Evolutionary conservation across 2,797 vertebrate genomes (phyloP).

Genomic region (Apodemus agrarius): DNA sequence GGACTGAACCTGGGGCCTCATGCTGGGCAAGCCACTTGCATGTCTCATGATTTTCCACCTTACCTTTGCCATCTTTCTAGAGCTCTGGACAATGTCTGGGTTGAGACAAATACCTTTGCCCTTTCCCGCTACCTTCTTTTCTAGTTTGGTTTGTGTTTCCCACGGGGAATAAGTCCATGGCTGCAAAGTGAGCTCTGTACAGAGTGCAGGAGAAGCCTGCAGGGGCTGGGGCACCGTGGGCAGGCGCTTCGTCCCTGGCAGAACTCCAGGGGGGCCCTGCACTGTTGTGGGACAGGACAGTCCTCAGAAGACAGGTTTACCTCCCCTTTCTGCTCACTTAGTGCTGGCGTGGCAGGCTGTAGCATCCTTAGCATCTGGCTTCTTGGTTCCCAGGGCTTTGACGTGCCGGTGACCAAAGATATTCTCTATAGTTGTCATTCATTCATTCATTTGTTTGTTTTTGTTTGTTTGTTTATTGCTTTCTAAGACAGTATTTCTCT

Average conservation of each 20-base stretch:
- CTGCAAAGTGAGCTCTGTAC: background rate
- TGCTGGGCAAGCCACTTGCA: background rate
- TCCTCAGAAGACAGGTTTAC: background rate
- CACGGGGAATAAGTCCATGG: background rate
- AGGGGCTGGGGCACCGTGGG: background rate
- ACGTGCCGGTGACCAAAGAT: background rate
- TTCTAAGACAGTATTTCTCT: background rate
- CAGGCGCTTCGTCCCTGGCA: background rate
- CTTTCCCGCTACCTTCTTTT: background rate
- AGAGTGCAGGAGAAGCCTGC: too few species aligned
- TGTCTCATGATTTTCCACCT: background rate
- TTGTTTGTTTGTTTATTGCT: background rate
- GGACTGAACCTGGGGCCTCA: background rate
- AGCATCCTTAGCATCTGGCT: background rate
- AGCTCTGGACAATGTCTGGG: background rate
- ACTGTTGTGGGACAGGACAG: too few species aligned
- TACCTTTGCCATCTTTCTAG: background rate
- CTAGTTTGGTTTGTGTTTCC: slow-evolving; percentile 10
- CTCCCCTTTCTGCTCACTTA: background rate
- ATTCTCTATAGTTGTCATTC: background rate
- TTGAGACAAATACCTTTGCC: slow-evolving; percentile 5
- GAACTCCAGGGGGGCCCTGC: background rate
- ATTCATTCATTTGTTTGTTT: too few species aligned
- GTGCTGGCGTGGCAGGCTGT: background rate
- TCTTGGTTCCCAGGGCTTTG: background rate